phyloP scores from a whole-genome alignment of 1,140 invertebrate species.

The Drosophila malerkotliana region DNA sequence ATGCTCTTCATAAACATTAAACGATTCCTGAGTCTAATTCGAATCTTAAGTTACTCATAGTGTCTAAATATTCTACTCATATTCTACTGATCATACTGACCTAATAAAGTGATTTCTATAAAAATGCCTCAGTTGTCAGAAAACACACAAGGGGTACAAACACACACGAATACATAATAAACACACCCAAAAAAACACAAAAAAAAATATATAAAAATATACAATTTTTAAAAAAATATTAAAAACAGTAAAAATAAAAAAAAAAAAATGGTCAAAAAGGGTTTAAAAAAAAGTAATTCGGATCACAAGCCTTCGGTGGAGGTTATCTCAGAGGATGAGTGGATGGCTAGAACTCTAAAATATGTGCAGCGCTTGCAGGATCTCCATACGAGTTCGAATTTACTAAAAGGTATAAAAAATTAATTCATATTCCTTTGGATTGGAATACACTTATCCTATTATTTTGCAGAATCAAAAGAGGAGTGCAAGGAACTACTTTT shows the following conservation, averaged over 20 bases:
- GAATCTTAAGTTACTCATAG: slow-evolving; percentile 64
- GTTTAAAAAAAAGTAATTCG: background rate
- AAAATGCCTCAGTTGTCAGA: slow-evolving; percentile 16
- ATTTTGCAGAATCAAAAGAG: slow-evolving; percentile 30
- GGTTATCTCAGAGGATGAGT: slow-evolving; percentile 36
- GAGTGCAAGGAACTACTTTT: slow-evolving; percentile 28
- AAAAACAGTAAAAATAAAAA: background rate
- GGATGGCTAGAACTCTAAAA: slow-evolving; percentile 25
- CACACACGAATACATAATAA: slow-evolving; percentile 4
- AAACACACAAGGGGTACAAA: slow-evolving; percentile 13
- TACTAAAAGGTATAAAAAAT: slow-evolving; percentile 35
- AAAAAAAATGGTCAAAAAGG: slow-evolving; percentile 10
- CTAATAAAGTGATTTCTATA: background rate
- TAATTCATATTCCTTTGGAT: background rate
- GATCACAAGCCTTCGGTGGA: background rate
- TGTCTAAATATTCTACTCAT: slow-evolving; percentile 9
- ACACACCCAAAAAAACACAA: background rate
- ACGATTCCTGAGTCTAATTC: slow-evolving; percentile 54
- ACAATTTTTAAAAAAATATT: background rate
- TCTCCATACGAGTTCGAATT: slow-evolving; percentile 28
- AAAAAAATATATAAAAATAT: slow-evolving; percentile 16
- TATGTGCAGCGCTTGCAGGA: slow-evolving; percentile 55
- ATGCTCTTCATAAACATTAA: slow-evolving; percentile 45
- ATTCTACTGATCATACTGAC: background rate
- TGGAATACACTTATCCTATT: too few relatives aligned